Conservation (phyloP, 2,888 invertebrate genomes). For the Corythucha ciliata region DNA sequence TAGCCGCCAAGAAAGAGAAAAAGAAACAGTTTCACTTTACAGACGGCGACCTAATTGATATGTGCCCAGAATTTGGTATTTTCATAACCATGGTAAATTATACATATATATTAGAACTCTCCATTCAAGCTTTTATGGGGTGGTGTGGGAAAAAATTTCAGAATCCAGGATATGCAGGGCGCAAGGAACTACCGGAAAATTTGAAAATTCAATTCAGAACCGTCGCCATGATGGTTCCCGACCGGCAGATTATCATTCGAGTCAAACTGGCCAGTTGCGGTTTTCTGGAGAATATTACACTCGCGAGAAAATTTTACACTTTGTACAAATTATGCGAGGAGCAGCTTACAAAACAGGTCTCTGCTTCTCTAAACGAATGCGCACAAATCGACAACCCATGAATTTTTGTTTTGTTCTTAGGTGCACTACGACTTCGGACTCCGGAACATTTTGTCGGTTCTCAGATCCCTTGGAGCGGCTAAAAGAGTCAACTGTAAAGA, state of each 20-base stretch:
- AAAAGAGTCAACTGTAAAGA: slow-evolving; percentile 87
- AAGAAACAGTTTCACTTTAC: slow-evolving; percentile 85
- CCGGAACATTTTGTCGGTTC: slow-evolving; percentile 87
- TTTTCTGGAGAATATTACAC: slow-evolving; percentile 86
- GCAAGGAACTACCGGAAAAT: slow-evolving; percentile 93
- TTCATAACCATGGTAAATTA: slow-evolving; percentile 85
- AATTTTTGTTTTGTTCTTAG: slow-evolving; percentile 42
- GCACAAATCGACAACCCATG: background rate
- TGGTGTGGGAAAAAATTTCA: slow-evolving; percentile 44
- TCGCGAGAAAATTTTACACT: slow-evolving; percentile 93
- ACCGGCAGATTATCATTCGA: slow-evolving; percentile 90
- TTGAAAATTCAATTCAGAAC: slow-evolving; percentile 95
- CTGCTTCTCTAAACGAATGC: slow-evolving; percentile 2
- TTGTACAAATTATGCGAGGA: slow-evolving; percentile 95
- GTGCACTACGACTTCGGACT: slow-evolving; percentile 96
- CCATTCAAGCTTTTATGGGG: background rate
- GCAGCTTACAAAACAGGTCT: slow-evolving; percentile 87
- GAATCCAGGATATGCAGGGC: slow-evolving; percentile 96
- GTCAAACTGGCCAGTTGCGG: slow-evolving; percentile 95
- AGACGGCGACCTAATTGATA: slow-evolving; percentile 83
- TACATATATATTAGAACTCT: background rate
- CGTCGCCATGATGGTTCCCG: slow-evolving; percentile 98
- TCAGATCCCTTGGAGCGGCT: slow-evolving; percentile 83
- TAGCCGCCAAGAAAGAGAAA: slow-evolving; percentile 87
- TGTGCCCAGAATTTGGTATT: slow-evolving; percentile 94